Conservation (phyloP, 2,797 vertebrate genomes). For the Macroramphosus scolopax region DNA sequence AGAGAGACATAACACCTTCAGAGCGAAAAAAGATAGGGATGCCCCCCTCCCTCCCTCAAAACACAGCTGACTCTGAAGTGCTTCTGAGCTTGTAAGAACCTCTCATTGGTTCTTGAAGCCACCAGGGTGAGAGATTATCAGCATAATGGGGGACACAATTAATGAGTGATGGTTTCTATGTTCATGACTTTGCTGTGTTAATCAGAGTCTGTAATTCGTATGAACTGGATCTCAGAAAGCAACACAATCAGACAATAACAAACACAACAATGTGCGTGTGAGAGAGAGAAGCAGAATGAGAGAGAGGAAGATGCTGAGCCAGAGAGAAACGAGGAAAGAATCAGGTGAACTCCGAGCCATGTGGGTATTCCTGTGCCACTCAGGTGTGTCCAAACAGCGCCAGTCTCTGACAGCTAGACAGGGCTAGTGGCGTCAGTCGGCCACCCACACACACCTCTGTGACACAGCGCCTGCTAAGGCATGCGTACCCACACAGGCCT, state of each 20-base stretch:
- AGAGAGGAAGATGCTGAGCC: constrained; percentile 8
- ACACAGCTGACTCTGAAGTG: no score
- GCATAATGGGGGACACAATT: background rate
- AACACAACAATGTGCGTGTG: background rate
- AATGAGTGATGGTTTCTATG: background rate
- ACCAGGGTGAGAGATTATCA: background rate
- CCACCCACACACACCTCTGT: constrained; percentile 59
- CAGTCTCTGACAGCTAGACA: constrained; percentile 81
- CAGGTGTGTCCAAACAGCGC: constrained; percentile 85
- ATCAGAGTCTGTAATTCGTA: no score
- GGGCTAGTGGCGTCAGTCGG: constrained; percentile 79
- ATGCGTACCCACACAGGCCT: constrained; percentile 40
- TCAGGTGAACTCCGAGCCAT: constrained; percentile 32
- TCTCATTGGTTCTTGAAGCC: background rate
- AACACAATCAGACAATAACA: no score
- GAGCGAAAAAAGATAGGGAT: background rate
- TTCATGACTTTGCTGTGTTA: no score
- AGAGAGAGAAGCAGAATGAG: background rate
- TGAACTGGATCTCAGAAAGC: no score
- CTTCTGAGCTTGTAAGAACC: no score
- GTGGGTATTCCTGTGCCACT: constrained; percentile 75
- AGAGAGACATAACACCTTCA: constrained; percentile 10
- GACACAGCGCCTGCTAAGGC: constrained; percentile 54
- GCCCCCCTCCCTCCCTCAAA: no score
- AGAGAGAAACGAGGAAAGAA: constrained; percentile 8